These are phyloP conservation scores for Fissipunctia ypsillon DNA, from an alignment of 2,888 invertebrate genomes.

Conservation along the genomic window DNA sequence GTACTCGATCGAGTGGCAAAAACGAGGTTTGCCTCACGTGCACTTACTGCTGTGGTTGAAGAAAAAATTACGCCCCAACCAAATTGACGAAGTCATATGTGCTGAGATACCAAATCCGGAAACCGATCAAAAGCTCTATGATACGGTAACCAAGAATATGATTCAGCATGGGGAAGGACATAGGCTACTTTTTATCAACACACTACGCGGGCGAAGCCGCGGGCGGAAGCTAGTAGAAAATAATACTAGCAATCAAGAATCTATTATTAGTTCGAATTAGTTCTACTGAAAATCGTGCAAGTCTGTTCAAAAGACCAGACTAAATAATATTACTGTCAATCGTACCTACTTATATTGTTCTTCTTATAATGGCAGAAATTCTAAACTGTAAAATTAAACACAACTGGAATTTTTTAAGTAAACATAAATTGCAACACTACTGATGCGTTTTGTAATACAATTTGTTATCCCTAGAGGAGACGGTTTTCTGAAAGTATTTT, in stretches of 20 bases:
- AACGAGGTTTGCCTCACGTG: no score
- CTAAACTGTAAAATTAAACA: neutral
- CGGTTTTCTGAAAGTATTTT: neutral
- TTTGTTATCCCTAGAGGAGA: neutral
- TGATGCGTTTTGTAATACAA: neutral
- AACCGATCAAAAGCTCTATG: no score
- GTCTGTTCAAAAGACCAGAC: neutral
- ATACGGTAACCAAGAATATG: no score
- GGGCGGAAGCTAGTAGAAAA: no score
- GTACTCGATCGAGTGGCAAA: no score
- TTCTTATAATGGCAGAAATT: neutral
- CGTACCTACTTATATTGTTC: neutral
- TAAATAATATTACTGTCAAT: neutral
- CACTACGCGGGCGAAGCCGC: no score
- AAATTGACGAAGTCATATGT: no score
- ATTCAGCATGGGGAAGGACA: no score
- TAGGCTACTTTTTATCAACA: no score
- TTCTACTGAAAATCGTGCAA: neutral
- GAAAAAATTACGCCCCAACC: no score
- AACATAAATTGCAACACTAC: neutral
- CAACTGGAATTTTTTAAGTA: neutral
- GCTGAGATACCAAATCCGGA: no score
- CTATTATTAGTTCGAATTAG: neutral
- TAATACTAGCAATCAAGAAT: neutral
- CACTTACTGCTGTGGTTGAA: no score